Base-by-base conservation (phyloP, 2,797 vertebrate species). In the Carduelis carduelis region DNA sequence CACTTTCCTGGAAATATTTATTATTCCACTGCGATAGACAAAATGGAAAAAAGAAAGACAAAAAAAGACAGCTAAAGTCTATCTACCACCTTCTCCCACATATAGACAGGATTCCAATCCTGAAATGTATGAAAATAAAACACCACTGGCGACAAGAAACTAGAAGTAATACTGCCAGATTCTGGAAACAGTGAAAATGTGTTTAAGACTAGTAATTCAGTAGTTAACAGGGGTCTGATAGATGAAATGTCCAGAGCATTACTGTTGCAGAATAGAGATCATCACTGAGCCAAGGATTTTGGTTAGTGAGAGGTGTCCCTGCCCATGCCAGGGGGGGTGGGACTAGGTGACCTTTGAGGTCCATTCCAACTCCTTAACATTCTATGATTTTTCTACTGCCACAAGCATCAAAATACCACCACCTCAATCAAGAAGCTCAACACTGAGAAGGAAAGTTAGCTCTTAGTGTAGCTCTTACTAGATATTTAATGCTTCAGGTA, bases 321-420 rank as follows among this genome's bases (percentile, higher is more conserved):
- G 5, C 9, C 17, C 24, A 15, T 7, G 12, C n/a, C 2, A 12
- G 9, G 2, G 5, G 4, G 2, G 0, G 0, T 79, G 46, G 9
- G 24, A 17, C 21, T 34, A 24, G 2, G 15, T 47, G 53, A 41
- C 21, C 10, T 60, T 32, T 53, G n/a, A 60, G 8, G 14, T 59
- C 24, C 1, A 1, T 52, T 59, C 9, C 24, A 46, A 39, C 16
- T 12, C 44, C 24, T 39, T 46, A 57, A 46, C 8, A 17, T 37
- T 64, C n/a, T 37, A 2, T n/a, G 14, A 37, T 43, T 64, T 14
- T 22, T 23, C 11, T 74, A 10, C 7, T 55, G 20, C 16, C 24
- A 47, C 30, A 59, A 76, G 13, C 49, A 63, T 55, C 24, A 35
- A 70, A 75, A 82, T 52, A 47, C 49, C 34, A 4, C 55, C 23